Percentiles rank a stretch among this genome's conserved stretches.
phyloP scores from a whole-genome alignment of 2,113 vertebrate genomes.

The Setophaga coronata region DNA sequence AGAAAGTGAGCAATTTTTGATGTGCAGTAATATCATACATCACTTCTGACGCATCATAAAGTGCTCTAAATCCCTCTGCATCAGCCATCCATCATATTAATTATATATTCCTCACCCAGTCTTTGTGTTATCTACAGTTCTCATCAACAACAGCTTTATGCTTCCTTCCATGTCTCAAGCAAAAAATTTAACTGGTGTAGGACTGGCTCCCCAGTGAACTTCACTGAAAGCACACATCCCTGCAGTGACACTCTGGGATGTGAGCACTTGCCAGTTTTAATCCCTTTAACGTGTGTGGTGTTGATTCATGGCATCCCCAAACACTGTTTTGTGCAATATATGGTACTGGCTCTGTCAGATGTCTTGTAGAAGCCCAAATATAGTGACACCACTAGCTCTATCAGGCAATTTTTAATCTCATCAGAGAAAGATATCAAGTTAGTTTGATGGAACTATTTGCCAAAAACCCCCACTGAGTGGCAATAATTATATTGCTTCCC shows the following conservation, averaged over 20 bases:
- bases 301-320: background rate
- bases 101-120: background rate
- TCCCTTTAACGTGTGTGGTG: background rate
- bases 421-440: background rate
- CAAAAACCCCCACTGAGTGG: background rate
- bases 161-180: background rate
- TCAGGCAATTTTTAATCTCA: background rate
- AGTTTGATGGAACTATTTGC: background rate
- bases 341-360: background rate
- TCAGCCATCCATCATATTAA: background rate
- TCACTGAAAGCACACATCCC: background rate
- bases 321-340: background rate
- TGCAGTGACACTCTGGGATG: background rate
- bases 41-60: background rate
- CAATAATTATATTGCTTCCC: background rate
- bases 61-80: background rate
- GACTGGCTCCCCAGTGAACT: background rate
- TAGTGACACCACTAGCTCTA: background rate
- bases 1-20: background rate
- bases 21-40: background rate
- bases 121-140: background rate
- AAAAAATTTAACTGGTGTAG: background rate
- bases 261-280: background rate
- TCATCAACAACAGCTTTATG: background rate
- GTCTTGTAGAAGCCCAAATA: constrained; percentile 17